phyloP scores from a whole-genome alignment of 2,888 invertebrate species.

The Drosophila maculinotata region DNA sequence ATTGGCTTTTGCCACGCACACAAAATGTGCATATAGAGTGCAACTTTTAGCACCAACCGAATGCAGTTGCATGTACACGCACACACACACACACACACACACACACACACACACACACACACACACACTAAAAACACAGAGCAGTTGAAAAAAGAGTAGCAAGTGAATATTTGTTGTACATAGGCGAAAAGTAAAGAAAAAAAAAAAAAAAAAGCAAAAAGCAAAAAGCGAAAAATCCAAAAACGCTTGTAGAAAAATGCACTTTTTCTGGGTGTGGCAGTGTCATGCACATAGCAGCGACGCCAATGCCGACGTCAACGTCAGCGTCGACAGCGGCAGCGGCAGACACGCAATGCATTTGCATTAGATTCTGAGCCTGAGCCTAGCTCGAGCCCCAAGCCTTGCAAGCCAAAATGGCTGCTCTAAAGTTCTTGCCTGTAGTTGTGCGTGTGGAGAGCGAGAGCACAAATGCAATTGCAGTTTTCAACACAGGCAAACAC shows the following conservation, averaged over 20 bases:
- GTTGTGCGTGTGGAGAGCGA: slow-evolving; percentile 48
- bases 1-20: slow-evolving; percentile 78
- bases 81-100: slow-evolving; percentile 19
- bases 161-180: slow-evolving; percentile 76
- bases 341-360: slow-evolving; percentile 46
- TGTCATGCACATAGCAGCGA: slow-evolving; percentile 35
- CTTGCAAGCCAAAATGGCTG: slow-evolving; percentile 55
- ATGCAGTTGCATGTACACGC: slow-evolving; percentile 72
- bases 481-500: slow-evolving; percentile 29
- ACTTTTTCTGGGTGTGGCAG: slow-evolving; percentile 84
- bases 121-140: slow-evolving; percentile 38
- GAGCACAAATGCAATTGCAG: slow-evolving; percentile 64
- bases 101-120: slow-evolving; percentile 24
- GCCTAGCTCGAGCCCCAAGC: slow-evolving; percentile 37
- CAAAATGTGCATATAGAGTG: slow-evolving; percentile 83
- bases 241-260: slow-evolving; percentile 81
- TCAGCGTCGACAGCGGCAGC: slow-evolving; percentile 19
- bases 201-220: slow-evolving; percentile 41
- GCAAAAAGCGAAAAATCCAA: slow-evolving; percentile 57
- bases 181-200: slow-evolving; percentile 52
- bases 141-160: slow-evolving; percentile 64
- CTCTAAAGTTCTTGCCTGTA: slow-evolving; percentile 27
- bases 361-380: slow-evolving; percentile 62
- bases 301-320: slow-evolving; percentile 30
- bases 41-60: slow-evolving; percentile 83